Base-by-base conservation (phyloP, 2,888 invertebrate genomes). In the Camptogramma bilineatum region DNA sequence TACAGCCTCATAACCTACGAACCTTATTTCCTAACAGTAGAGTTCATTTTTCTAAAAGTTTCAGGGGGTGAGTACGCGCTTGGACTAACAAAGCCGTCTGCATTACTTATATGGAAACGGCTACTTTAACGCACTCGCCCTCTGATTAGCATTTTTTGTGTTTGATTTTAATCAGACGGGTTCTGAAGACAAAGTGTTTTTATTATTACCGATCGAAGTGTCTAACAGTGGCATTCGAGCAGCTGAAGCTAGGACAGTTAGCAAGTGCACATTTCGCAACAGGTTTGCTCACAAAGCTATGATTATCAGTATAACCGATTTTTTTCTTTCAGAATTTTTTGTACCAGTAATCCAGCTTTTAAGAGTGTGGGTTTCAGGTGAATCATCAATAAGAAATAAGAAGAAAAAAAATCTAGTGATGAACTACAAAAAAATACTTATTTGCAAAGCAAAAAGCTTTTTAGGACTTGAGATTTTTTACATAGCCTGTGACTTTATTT, bases 121-220 rank as follows among this genome's bases (percentile, higher is more conserved):
- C 83, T 83, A 85, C 83, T 83, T 84, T 79, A 79, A 81, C 78
- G 79, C 82, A 86, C 80, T 80, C 76, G 81, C 82, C 85, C 77
- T 78, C 79, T 82, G 82, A 84, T 84, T 82, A 85, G 71, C 83
- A 82, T 85, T 87, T 87, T 86, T 86, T 87, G 78, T 79, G 77
- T 81, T 78, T 83, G 86, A 85, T 86, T 87, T 84, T 87, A 83
- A 87, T 83, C 82, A 78, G 70, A 73, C 74, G 73, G 69, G 71
- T 76, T 79, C 76, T 44, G 54, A 62, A 55, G 66, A 76, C 75
- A 73, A 78, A 79, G 78, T 77, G 75, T 78, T 79, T 13, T 78
- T 81, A 79, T 71, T 72, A 68, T 67, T 66, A 66, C 60, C 62
- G 67, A 57, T 65, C 67, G 66, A 61, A 68, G 64, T 52, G 50